A percentile compares a stretch with the other conserved stretches of the same genome.
phyloP scores from a whole-genome alignment of 1,140 invertebrate species.

The Euborellia annulipes region DNA sequence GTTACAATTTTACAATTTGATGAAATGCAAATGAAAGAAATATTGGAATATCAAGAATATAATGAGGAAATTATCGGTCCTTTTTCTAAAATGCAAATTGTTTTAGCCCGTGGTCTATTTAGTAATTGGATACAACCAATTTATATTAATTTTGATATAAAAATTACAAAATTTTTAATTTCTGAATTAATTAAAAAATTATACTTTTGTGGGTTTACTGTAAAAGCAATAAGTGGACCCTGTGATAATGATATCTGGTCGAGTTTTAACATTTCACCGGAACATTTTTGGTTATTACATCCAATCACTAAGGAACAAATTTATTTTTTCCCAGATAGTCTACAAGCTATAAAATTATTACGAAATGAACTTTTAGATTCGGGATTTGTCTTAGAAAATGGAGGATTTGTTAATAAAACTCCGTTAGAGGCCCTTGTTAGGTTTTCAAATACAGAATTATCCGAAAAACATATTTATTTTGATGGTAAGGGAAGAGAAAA shows the following conservation, averaged over 20 bases:
- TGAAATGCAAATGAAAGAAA: conserved; percentile 20
- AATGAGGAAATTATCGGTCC: conserved; percentile 24
- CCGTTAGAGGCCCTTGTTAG: too few species aligned
- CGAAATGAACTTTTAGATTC: conserved; percentile 18
- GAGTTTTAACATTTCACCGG: conserved; percentile 10
- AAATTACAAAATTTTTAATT: conserved; percentile 18
- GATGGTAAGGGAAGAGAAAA: too few species aligned
- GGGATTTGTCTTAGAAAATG: conserved; percentile 11
- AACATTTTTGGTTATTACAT: conserved; percentile 11
- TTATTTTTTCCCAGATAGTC: conserved; percentile 16
- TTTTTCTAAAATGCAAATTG: conserved; percentile 21
- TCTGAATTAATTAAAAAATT: conserved; percentile 17
- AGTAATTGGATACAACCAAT: conserved; percentile 25
- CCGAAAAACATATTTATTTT: too few species aligned
- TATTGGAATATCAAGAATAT: conserved; percentile 22
- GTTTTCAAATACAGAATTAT: too few species aligned
- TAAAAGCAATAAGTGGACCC: conserved; percentile 4
- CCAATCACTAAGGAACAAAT: conserved; percentile 12
- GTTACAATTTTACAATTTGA: conserved; percentile 19
- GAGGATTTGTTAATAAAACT: too few species aligned
- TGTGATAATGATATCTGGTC: conserved; percentile 4
- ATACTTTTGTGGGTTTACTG: conserved; percentile 18
- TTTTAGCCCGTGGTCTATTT: conserved; percentile 21
- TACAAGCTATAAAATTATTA: conserved; percentile 18
- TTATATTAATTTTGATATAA: conserved; percentile 22